phyloP scores from a whole-genome alignment of 2,113 vertebrate genomes.

The Sinocyclocheilus rhinocerous region DNA sequence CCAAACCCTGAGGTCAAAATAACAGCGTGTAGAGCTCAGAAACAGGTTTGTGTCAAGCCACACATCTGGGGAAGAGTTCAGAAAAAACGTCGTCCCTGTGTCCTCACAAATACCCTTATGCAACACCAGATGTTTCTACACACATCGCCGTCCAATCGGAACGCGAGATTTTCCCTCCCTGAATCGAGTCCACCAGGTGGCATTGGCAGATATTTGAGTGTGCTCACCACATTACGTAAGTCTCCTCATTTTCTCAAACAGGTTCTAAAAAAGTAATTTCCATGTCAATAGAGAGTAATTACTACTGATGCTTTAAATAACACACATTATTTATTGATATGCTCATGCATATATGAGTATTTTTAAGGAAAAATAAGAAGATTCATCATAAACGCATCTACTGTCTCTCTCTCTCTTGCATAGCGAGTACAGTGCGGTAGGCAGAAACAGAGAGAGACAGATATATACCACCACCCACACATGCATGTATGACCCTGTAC shows the following conservation, averaged over 20 bases:
- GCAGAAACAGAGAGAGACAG: slow-evolving; percentile 47
- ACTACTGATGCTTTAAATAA: slow-evolving; percentile 36
- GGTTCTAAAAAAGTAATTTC: slow-evolving; percentile 13
- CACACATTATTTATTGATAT: slow-evolving; percentile 36
- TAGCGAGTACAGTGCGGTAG: slow-evolving; percentile 26
- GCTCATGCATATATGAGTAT: neutral
- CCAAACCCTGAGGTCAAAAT: too few relatives aligned
- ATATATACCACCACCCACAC: slow-evolving; percentile 66
- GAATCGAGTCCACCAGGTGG: slow-evolving; percentile 48
- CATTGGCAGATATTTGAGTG: slow-evolving; percentile 46
- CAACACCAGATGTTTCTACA: slow-evolving; percentile 52
- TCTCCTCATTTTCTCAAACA: slow-evolving; percentile 21
- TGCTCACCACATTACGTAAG: slow-evolving; percentile 32
- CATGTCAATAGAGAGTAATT: slow-evolving; percentile 34
- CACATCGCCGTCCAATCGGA: slow-evolving; percentile 37
- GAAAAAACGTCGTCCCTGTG: slow-evolving; percentile 10
- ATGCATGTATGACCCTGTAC: slow-evolving; percentile 69
- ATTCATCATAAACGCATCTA: neutral
- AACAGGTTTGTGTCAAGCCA: too few relatives aligned
- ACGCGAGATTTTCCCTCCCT: slow-evolving; percentile 10
- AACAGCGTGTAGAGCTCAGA: too few relatives aligned
- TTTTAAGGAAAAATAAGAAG: slow-evolving; percentile 8
- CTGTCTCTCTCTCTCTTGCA: slow-evolving; percentile 30
- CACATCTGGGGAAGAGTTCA: too few relatives aligned
- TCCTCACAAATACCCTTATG: slow-evolving; percentile 50